Percentiles rank a stretch among this genome's conserved stretches.
Evolutionary conservation across 2,113 vertebrate species (phyloP).

Genomic region (Egretta garzetta): DNA sequence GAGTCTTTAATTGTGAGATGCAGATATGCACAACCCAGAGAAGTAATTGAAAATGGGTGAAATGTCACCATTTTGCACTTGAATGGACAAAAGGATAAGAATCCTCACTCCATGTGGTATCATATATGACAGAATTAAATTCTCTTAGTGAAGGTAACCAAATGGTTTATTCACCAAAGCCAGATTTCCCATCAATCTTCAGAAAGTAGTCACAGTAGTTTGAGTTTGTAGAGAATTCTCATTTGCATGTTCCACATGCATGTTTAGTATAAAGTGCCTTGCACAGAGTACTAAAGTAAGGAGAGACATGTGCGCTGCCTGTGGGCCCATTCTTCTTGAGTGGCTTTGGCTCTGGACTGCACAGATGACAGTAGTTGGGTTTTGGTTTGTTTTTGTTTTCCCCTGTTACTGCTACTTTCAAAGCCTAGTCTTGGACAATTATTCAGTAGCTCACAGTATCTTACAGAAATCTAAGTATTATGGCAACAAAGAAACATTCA

Average conservation of each 20-base stretch:
- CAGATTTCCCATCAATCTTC: background rate
- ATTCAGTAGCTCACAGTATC: background rate
- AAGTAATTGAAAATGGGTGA: background rate
- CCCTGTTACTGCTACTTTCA: background rate
- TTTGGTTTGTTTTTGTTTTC: too few species aligned
- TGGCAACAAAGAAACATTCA: background rate
- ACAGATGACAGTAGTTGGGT: accelerated
- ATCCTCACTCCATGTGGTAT: background rate
- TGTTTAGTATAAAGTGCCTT: background rate
- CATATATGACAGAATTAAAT: background rate
- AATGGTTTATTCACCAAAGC: background rate
- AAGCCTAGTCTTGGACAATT: background rate
- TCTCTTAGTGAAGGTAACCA: background rate
- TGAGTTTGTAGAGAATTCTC: background rate
- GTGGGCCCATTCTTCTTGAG: background rate
- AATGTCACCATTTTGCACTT: background rate
- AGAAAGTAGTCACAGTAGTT: background rate
- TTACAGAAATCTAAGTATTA: background rate
- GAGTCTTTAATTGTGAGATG: background rate
- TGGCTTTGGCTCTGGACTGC: background rate
- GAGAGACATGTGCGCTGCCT: accelerated
- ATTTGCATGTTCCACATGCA: background rate
- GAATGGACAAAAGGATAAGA: background rate
- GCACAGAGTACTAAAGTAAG: background rate
- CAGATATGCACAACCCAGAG: background rate